Evolutionary conservation across 2,888 invertebrate genomes (phyloP), one percentile per base, ranked within the genome.

Genomic region (Acrobeloides nanus): DNA sequence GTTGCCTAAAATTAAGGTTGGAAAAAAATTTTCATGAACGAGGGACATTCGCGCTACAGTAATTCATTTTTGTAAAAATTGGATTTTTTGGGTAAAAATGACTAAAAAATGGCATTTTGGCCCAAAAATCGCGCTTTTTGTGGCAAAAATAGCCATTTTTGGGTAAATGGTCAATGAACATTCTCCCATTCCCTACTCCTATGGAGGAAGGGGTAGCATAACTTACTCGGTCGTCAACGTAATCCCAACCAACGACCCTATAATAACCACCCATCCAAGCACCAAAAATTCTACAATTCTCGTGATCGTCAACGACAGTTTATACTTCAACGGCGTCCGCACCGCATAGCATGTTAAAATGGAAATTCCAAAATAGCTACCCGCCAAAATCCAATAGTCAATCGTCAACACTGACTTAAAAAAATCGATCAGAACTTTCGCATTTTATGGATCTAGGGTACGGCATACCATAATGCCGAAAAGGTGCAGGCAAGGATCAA

Each of bases 311-410:
- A 48, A 35, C 27, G 44, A 31, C 8, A 62, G 53, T 53, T 61
- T 61, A 48, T 62, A 62, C 24, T 54, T 42, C 18, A 62, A 42
- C 6, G 62, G 62, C 20, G 56, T 48, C 17, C 53, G 37, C 1
- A 62, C 62, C 0, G 62, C 62, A 45, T 62, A 61, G 25, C 53
- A 57, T 3, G 58, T 62, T n/a, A 62, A 41, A 3, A 59, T 25
- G 4, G 57, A 57, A 27, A 62, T 57, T 12, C 62, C 61, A 37
- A 54, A 53, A 40, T 62, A 62, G 25, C 53, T 53, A 8, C 54
- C 38, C 21, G 59, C 55, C 8, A 62, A 55, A 38, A 47, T 46
- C 61, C 61, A 62, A 26, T 61, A 62, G 43, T 62, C 53, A 23
- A 62, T 44, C 20, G 60, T 59, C 26, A 62, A 50, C 23, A 52